Base-by-base conservation (phyloP, 2,113 vertebrate genomes). In the Recurvirostra avosetta region DNA sequence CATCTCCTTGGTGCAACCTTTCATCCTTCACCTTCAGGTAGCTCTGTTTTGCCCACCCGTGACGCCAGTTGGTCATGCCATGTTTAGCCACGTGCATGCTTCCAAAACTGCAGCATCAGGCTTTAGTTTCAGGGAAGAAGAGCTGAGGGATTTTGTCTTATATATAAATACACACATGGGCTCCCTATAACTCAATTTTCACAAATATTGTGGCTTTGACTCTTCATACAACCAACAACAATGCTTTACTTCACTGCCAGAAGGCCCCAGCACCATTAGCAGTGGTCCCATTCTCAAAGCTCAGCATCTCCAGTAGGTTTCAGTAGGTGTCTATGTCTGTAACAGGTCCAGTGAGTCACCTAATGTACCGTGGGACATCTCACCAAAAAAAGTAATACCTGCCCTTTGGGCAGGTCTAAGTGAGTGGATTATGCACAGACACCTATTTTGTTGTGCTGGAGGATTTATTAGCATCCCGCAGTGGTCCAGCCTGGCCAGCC, bases 321-420 rank as follows among this genome's bases (percentile, higher is more conserved):
- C 50, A 45, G 41, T 18, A 23, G 26, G 34, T 80, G 55, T 40
- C 45, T 23, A 9, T 13, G 45, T 23, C 59, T 77, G 40, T 25
- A 77, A 45, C 12, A 70, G 29, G 47, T 47, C 45, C 78, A 71
- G 23, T 16, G 66, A 81, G 61, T 43, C 65, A 74, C 27, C 25
- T 71, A 71, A 78, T 15, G 27, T 30, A 12, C 38, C 0, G 0
- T 45, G 40, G 77, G 41, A 14, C 1, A 1, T 43, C 65, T 71
- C 41, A 17, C 38, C 6, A n/a, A 56, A 79, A 47, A 47, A 17
- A 92, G 53, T 43, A 68, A 61, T 14, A 53, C 43, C 55, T 34
- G 8, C 8, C 50, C 22, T 56, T 40, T 53, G 73, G 80, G 32
- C 38, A 71, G 12, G 6, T 58, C 81, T 38, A 38, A 58, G 71